These are phyloP conservation scores for Limenitis camilla DNA, from an alignment of 2,888 invertebrate species.

Conservation along the genomic window DNA sequence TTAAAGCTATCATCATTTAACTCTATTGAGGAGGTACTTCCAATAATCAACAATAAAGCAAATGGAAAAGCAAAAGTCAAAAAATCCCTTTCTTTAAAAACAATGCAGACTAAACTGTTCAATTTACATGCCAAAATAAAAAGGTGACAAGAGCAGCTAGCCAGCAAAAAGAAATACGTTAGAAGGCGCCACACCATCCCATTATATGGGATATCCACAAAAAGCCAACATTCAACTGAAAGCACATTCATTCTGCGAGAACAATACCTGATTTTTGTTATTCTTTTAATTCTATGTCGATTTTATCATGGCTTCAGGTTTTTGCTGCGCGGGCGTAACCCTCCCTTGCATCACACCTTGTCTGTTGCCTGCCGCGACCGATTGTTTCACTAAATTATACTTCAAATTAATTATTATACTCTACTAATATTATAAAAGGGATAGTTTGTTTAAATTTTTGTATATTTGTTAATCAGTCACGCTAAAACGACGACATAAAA, in stretches of 20 bases:
- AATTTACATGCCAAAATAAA: slow-evolving; percentile 68
- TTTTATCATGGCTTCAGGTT: slow-evolving; percentile 69
- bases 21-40: not conserved
- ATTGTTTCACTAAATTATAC: too few species aligned
- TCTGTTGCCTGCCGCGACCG: too few species aligned
- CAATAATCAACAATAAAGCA: slow-evolving; percentile 18
- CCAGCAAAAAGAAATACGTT: slow-evolving; percentile 73
- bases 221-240: slow-evolving; percentile 73
- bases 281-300: slow-evolving; percentile 75
- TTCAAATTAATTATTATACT: too few species aligned
- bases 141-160: slow-evolving; percentile 52
- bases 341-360: too few species aligned
- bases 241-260: slow-evolving; percentile 75
- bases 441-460: too few species aligned
- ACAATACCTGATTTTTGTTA: slow-evolving; percentile 75
- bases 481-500: too few species aligned
- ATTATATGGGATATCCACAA: slow-evolving; percentile 75
- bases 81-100: slow-evolving; percentile 42
- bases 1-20: too few species aligned
- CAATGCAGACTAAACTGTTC: slow-evolving; percentile 68
- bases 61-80: slow-evolving; percentile 35
- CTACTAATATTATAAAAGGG: too few species aligned
- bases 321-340: slow-evolving; percentile 69
- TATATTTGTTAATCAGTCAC: too few species aligned
- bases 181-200: slow-evolving; percentile 75